Evolutionary conservation across 2,888 invertebrate genomes (phyloP), one percentile per base, ranked within the genome.

Genomic region (Dryococelus australis): DNA sequence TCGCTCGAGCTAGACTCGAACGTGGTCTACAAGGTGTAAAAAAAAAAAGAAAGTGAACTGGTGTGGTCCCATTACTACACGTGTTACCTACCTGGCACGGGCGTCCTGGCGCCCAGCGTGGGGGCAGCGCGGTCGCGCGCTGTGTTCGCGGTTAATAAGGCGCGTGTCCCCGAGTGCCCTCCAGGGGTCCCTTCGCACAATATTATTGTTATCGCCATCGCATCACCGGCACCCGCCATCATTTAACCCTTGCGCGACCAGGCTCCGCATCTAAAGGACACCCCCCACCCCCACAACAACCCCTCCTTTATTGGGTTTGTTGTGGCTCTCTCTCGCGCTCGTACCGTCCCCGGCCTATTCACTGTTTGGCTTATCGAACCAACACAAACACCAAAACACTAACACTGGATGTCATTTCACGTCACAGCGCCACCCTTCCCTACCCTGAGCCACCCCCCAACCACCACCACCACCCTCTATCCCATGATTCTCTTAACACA

Each of bases 321-420:
- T 65, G 65, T 24, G 65, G 65, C 65, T 65, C 51, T 51, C 51
- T 51, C 65, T 65, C 65, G 20, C 65, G 10, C 65, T 16, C 65
- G 10, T 24, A 3, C 65, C 10, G 65, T 65, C 65, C 65, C 65
- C 65, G 65, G 65, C 65, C 65, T 65, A 65, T 65, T 65, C 83
- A 83, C 20, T 83, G 83, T 83, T 80, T 85, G 85, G 87, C 87
- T 87, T 86, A 87, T 87, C 87, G 87, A 65, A 87, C 83, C 13
- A 83, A 83, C 83, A 83, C 83, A 83, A 83, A 83, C 83, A 83
- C 83, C 83, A 83, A 83, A 83, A 83, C 83, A 83, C 87, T 85
- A 87, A 87, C 87, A 85, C 47, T 87, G 87, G 87, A 87, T 84
- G 87, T 88, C 88, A 88, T 88, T 88, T 88, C 86, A 86, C 85